phyloP scores from a whole-genome alignment of 1,140 invertebrate species.

The Sminthurides bifidus region DNA sequence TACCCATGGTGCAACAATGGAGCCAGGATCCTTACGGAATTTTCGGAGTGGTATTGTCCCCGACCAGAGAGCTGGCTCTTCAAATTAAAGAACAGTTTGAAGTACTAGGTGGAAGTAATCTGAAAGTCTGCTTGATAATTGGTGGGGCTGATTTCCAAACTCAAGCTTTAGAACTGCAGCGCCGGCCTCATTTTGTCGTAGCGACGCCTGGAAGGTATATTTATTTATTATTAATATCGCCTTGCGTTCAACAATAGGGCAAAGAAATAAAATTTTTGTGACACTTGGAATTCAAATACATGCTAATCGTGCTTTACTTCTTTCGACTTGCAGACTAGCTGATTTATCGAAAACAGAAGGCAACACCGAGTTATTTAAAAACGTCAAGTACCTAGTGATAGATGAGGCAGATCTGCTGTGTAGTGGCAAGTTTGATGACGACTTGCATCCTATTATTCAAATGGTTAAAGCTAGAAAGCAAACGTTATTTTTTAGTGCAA shows the following conservation, averaged over 20 bases:
- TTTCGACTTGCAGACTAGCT: constrained; percentile 1
- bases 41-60: constrained; percentile 88
- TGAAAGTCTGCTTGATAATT: constrained; percentile 71
- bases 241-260: not conserved
- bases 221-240: not conserved
- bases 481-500: constrained; percentile 88
- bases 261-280: not conserved
- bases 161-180: constrained; percentile 74
- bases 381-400: constrained; percentile 72
- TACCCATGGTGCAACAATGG: constrained; percentile 85
- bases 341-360: constrained; percentile 8
- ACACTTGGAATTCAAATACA: not conserved
- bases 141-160: constrained; percentile 86
- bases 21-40: constrained; percentile 87
- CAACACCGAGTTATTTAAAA: constrained; percentile 47
- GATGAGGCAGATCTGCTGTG: constrained; percentile 86
- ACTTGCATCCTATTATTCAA: constrained; percentile 68
- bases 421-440: constrained; percentile 65
- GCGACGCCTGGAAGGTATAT: constrained; percentile 69
- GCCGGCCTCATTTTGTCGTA: constrained; percentile 84
- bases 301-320: not conserved
- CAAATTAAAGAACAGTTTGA: constrained; percentile 87
- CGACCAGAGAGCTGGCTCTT: constrained; percentile 56
- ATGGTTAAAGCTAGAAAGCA: constrained; percentile 67
- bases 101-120: constrained; percentile 69